Conservation (phyloP, 2,797 vertebrate species). For the Sternarchorhynchus goeldii region DNA sequence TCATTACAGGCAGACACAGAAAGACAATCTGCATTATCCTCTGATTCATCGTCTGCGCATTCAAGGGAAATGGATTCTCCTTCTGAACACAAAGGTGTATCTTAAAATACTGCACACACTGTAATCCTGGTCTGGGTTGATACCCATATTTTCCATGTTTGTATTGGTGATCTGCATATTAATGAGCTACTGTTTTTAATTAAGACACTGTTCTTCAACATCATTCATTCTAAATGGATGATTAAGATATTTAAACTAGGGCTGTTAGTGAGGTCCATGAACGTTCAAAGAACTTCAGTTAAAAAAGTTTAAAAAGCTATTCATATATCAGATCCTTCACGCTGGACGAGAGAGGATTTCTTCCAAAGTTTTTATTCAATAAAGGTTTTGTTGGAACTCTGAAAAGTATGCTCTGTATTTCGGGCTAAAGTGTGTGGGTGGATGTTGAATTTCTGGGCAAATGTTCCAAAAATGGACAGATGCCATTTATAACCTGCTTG, state of each 20-base stretch:
- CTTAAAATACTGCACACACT: background rate
- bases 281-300: no score
- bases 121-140: background rate
- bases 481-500: no score
- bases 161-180: no score
- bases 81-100: constrained; percentile 1
- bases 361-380: background rate
- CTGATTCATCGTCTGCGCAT: background rate
- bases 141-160: background rate
- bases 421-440: background rate
- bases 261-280: no score
- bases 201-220: no score
- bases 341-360: background rate
- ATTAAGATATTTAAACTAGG: no score
- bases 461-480: background rate
- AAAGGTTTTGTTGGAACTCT: background rate
- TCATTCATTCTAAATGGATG: no score
- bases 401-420: background rate
- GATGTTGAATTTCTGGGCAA: background rate
- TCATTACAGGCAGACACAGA: constrained; percentile 6
- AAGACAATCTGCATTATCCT: background rate
- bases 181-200: no score
- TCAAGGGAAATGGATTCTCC: no score
- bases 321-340: background rate
- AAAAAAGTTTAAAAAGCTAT: background rate